These are phyloP conservation scores for Atta cephalotes DNA, from an alignment of 1,140 invertebrate genomes.

Conservation along the genomic window DNA sequence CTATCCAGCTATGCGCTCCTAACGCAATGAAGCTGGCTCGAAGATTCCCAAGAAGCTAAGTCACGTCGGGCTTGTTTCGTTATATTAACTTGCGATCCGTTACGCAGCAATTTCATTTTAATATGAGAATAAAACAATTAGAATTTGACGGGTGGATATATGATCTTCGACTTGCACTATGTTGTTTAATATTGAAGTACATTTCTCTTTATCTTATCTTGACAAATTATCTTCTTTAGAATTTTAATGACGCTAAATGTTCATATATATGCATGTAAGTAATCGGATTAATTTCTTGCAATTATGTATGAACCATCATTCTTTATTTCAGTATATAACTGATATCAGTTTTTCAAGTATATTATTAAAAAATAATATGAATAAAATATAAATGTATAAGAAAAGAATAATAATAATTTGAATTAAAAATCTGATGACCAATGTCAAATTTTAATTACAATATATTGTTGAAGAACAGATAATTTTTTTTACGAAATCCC, in stretches of 20 bases:
- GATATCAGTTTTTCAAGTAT: not conserved
- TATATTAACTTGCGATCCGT: conserved; percentile 41
- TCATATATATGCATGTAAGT: conserved; percentile 7
- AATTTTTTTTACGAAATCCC: conserved; percentile 30
- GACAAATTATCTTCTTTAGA: conserved; percentile 4
- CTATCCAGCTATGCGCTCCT: conserved; percentile 13
- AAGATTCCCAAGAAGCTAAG: conserved; percentile 51
- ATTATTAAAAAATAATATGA: not conserved
- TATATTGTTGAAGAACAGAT: not conserved
- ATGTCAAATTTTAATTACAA: not conserved
- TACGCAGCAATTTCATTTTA: conserved; percentile 53
- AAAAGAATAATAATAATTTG: not conserved
- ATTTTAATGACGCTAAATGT: not conserved
- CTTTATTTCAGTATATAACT: not conserved
- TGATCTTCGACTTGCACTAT: conserved; percentile 18
- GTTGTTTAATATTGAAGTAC: conserved; percentile 37
- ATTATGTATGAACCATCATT: conserved; percentile 23
- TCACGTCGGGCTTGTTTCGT: conserved; percentile 53
- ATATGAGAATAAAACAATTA: conserved; percentile 46
- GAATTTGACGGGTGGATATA: conserved; percentile 28
- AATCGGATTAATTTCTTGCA: not conserved
- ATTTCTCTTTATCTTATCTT: not conserved
- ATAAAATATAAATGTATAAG: not conserved
- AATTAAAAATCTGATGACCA: conserved; percentile 15
- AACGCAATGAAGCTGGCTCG: conserved; percentile 9